Evolutionary conservation across 1,140 invertebrate genomes (phyloP).

Genomic region (Calephelis nemesis): DNA sequence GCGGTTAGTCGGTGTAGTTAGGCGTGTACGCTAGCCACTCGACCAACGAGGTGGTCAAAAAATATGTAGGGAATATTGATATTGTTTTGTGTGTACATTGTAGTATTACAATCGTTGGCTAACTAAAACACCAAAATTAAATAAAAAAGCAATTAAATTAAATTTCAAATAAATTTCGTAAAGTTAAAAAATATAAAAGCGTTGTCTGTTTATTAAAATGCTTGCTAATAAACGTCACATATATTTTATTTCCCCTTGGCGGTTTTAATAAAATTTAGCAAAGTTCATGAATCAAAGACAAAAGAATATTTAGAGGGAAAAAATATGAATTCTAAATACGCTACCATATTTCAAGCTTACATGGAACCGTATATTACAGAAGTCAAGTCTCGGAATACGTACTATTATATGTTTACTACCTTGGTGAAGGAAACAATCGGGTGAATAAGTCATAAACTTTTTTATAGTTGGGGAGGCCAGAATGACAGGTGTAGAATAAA

Average conservation of each 20-base stretch:
- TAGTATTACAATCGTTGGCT: too few relatives aligned
- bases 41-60: too few relatives aligned
- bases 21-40: too few relatives aligned
- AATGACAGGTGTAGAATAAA: too few relatives aligned
- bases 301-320: slow-evolving; percentile 12
- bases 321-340: slow-evolving; percentile 15
- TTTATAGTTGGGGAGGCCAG: too few relatives aligned
- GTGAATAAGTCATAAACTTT: too few relatives aligned
- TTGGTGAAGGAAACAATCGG: background rate
- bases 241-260: slow-evolving; percentile 4
- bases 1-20: too few relatives aligned
- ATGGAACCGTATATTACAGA: slow-evolving; percentile 7
- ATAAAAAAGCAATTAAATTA: too few relatives aligned
- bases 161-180: too few relatives aligned
- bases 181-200: background rate
- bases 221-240: slow-evolving; percentile 5
- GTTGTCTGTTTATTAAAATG: slow-evolving; percentile 5
- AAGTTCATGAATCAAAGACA: slow-evolving; percentile 13
- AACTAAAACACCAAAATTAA: too few relatives aligned
- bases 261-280: slow-evolving; percentile 12
- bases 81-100: too few relatives aligned
- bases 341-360: slow-evolving; percentile 8
- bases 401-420: slow-evolving; percentile 9
- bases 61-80: too few relatives aligned
- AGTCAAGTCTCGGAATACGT: slow-evolving; percentile 5